Evolutionary conservation across 2,888 invertebrate genomes (phyloP), one percentile per base, ranked within the genome.

Genomic region (Julus scandinavius): DNA sequence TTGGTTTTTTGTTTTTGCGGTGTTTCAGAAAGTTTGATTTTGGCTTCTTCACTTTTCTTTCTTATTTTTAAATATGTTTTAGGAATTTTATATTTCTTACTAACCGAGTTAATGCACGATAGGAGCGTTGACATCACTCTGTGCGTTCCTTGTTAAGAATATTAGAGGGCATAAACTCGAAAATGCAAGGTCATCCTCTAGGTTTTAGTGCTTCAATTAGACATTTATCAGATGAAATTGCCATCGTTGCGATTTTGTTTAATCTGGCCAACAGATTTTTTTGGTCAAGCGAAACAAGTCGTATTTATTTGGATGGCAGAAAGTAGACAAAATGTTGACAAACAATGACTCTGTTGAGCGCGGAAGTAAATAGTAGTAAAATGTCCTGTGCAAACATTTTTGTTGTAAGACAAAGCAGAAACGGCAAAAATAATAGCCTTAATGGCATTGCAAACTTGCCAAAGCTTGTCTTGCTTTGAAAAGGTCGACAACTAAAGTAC

Each of bases 301-400:
- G 0, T 5, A 0, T 80, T 80, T 80, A 38, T 29, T 38, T 38
- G 13, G 29, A 9, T 80, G 80, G 80, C 80, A 80, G 6, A 29
- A 38, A 20, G 80, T 29, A 38, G 80, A 80, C 80, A 80, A 80
- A 29, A 80, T 80, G 80, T 80, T 80, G 80, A 80, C 80, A 80
- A 38, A 80, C 80, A 80, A 80, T 80, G 80, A 13, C 80, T 13
- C 80, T 80, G 80, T 80, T 80, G 80, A 80, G 80, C 38, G 38
- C 1, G 13, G 29, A 80, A 80, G 80, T 80, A 29, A 80, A 80
- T 38, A 80, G 80, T 13, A 80, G 80, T 80, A 80, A 80, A 80
- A 80, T 13, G 38, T 80, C 80, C 38, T 80, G 29, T 20, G 38
- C 20, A 80, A 80, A 80, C 80, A 80, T 80, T 38, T 80, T 6